phyloP scores from a whole-genome alignment of 2,888 invertebrate species.

The Liodrosophila aerea region DNA sequence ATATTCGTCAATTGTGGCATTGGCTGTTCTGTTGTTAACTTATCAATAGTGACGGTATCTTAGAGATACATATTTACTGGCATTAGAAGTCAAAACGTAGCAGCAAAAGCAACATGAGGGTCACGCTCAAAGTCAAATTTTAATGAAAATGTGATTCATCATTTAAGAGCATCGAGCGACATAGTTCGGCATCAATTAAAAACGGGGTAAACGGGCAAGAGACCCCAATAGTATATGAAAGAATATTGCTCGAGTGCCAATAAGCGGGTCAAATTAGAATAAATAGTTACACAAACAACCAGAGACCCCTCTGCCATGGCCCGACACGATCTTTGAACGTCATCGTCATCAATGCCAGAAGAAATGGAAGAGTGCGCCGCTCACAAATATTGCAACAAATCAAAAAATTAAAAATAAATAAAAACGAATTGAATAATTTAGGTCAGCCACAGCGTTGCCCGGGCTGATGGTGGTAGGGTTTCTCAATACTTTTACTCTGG shows the following conservation, averaged over 20 bases:
- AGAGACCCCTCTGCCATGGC: slow-evolving; percentile 64
- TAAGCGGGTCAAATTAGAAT: slow-evolving; percentile 81
- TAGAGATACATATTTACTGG: slow-evolving; percentile 22
- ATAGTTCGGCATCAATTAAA: slow-evolving; percentile 70
- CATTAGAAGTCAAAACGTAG: slow-evolving; percentile 63
- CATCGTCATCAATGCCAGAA: too few relatives aligned
- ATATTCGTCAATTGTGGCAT: neutral
- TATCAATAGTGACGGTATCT: slow-evolving; percentile 15
- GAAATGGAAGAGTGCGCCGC: neutral
- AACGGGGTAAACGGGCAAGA: slow-evolving; percentile 54
- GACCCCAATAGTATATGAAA: slow-evolving; percentile 41
- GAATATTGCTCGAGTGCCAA: slow-evolving; percentile 55
- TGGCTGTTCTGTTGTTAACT: neutral
- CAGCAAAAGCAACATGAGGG: slow-evolving; percentile 72
- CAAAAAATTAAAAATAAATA: slow-evolving; percentile 81
- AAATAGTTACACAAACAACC: slow-evolving; percentile 78
- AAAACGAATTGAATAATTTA: slow-evolving; percentile 81
- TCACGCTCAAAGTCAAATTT: slow-evolving; percentile 77
- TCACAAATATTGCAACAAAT: slow-evolving; percentile 72
- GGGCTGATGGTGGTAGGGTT: slow-evolving; percentile 35
- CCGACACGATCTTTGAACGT: slow-evolving; percentile 35
- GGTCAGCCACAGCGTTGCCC: slow-evolving; percentile 67
- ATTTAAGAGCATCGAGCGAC: slow-evolving; percentile 73
- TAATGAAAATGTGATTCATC: slow-evolving; percentile 80
- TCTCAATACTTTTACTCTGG: slow-evolving; percentile 19